These are phyloP conservation scores for Girardinichthys multiradiatus DNA, from an alignment of 2,113 vertebrate genomes.

Conservation along the genomic window DNA sequence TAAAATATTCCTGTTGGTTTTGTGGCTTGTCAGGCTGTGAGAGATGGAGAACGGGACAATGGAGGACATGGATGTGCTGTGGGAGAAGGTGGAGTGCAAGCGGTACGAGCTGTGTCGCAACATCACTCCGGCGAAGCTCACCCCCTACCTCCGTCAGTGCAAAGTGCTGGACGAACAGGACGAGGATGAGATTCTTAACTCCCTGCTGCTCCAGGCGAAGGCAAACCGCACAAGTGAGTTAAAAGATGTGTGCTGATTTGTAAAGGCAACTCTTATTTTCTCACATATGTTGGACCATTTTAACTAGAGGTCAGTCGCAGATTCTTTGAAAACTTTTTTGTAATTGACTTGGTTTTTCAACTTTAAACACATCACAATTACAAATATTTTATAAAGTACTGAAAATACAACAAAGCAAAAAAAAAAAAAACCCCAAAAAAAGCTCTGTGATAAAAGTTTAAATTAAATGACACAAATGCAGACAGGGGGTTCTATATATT, in stretches of 20 bases:
- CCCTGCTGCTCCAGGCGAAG: conserved; percentile 88
- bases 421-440: too few species aligned
- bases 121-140: conserved; percentile 93
- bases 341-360: too few species aligned
- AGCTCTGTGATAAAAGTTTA: too few species aligned
- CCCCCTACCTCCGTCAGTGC: conserved; percentile 96
- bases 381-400: too few species aligned
- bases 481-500: too few species aligned
- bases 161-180: conserved; percentile 98
- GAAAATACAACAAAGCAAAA: too few species aligned
- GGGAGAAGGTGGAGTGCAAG: conserved; percentile 93
- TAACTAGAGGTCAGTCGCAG: background rate
- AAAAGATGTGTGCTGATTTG: background rate
- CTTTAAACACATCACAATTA: too few species aligned
- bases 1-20: background rate
- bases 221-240: conserved; percentile 90
- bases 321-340: too few species aligned
- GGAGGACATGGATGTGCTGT: conserved; percentile 86
- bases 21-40: conserved; percentile 36
- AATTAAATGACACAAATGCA: too few species aligned
- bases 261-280: background rate
- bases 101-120: conserved; percentile 90
- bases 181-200: conserved; percentile 95
- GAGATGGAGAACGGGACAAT: conserved; percentile 85
- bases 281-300: background rate